Evolutionary conservation across 2,113 vertebrate genomes (phyloP), one percentile per base, ranked within the genome.

Genomic region (Octodon degus): DNA sequence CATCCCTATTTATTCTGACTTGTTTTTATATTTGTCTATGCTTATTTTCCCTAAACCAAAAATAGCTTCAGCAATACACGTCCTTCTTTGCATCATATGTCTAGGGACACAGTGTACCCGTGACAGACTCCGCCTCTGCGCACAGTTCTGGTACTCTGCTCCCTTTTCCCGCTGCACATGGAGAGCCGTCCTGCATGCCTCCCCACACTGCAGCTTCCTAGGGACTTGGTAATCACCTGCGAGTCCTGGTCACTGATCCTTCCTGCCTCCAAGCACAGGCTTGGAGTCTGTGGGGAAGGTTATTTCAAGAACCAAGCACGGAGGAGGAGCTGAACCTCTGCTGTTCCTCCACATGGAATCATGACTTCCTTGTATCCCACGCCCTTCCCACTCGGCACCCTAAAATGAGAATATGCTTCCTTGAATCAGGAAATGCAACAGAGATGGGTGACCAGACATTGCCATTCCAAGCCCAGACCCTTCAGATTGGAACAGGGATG

Each of bases 21-120:
- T 40, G 24, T 34, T 58, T 93, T 7, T 90, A 16, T 1, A 60
- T 70, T 93, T 94, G 32, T 55, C 70, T 53, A 16, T 85, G 27
- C 37, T 92, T 83, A 53, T 76, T 84, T n/a, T 32, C 62, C 34
- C 16, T 85, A 50, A 91, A 4, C 40, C 79, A 84, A 74, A 96
- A 89, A 47, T 67, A 90, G 72, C 58, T 77, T 50, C 30, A 25
- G 34, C 55, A 40, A 62, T 60, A 65, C 7, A 7, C 0, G 7
- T 37, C 47, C 63, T 86, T 77, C 72, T 95, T 88, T 25, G 22
- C 76, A 32, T 86, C 8, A 4, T 86, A 47, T 83, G 76, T 97
- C 60, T 58, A 89, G 68, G 9, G 60, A 62, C 27, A 79, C 85
- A 86, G 16, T 34, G n/a, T 65, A 65, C n/a, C 50, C 50, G 10